Conservation (phyloP, 2,113 vertebrate species). For the Trematocara zebra region DNA sequence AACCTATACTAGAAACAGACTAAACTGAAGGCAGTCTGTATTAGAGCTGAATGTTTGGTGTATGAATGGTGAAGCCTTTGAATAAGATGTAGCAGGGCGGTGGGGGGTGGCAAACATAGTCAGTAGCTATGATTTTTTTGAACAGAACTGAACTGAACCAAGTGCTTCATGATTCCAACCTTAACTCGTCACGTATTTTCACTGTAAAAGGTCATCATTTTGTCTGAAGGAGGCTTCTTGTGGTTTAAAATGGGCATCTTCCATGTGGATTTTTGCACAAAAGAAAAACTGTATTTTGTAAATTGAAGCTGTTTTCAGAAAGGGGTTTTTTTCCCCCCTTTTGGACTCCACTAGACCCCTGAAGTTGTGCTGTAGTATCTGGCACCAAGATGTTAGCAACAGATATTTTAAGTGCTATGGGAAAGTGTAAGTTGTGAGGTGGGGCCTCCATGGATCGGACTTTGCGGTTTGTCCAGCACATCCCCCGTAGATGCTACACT, state of each 20-base stretch:
- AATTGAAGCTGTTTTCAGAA: background rate
- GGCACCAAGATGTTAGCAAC: background rate
- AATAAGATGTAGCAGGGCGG: background rate
- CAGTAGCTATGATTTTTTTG: background rate
- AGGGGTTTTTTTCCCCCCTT: accelerated
- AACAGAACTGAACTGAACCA: background rate
- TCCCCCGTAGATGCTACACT: background rate
- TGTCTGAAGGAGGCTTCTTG: background rate
- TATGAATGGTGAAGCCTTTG: background rate
- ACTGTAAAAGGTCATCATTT: background rate
- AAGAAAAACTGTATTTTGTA: background rate
- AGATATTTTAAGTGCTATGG: background rate
- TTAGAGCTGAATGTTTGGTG: background rate
- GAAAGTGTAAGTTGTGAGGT: background rate
- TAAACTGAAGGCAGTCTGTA: background rate
- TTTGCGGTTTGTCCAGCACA: background rate
- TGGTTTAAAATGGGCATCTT: background rate
- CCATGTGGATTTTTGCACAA: background rate
- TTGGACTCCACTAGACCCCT: background rate
- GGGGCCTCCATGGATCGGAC: background rate
- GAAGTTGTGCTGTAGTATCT: background rate
- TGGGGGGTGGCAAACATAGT: background rate
- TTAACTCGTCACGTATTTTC: background rate
- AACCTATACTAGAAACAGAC: background rate
- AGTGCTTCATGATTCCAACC: background rate